A percentile compares a stretch with the other conserved stretches of the same genome.
Conservation (phyloP, 2,113 vertebrate genomes). For the Mustelus asterias region DNA sequence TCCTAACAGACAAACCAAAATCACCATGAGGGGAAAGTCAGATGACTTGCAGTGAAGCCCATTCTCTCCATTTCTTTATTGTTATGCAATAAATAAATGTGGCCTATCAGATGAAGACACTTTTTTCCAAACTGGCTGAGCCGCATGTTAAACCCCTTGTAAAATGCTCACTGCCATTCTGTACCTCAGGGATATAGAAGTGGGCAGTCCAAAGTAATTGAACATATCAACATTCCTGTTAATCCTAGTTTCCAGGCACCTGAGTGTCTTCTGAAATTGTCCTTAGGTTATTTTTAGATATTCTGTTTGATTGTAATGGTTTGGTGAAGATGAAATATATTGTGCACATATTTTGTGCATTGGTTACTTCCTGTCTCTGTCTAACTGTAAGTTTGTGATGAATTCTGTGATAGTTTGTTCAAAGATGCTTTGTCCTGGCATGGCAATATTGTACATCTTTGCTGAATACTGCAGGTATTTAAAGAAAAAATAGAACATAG, state of each 20-base stretch:
- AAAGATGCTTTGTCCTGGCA: conserved; percentile 44
- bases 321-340: conserved; percentile 29
- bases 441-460: conserved; percentile 46
- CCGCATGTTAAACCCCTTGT: not conserved
- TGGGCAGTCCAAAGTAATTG: not conserved
- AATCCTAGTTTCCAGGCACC: not conserved
- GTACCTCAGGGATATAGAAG: not conserved
- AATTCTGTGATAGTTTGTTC: conserved; percentile 19
- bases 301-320: conserved; percentile 29
- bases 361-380: not conserved
- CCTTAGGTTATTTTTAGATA: conserved; percentile 3
- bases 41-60: not conserved
- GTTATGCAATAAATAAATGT: not conserved
- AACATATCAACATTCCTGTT: conserved; percentile 34
- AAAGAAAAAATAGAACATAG: conserved; percentile 45
- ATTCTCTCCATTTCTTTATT: not conserved
- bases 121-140: not conserved
- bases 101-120: not conserved
- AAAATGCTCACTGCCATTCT: conserved; percentile 1
- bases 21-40: not conserved
- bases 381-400: not conserved
- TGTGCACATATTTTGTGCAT: conserved; percentile 25
- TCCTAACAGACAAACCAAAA: not conserved
- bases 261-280: conserved; percentile 19
- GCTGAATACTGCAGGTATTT: conserved; percentile 43